Evolutionary conservation across 1,140 invertebrate species (phyloP).

Genomic region (Lordiphosa stackelbergi): DNA sequence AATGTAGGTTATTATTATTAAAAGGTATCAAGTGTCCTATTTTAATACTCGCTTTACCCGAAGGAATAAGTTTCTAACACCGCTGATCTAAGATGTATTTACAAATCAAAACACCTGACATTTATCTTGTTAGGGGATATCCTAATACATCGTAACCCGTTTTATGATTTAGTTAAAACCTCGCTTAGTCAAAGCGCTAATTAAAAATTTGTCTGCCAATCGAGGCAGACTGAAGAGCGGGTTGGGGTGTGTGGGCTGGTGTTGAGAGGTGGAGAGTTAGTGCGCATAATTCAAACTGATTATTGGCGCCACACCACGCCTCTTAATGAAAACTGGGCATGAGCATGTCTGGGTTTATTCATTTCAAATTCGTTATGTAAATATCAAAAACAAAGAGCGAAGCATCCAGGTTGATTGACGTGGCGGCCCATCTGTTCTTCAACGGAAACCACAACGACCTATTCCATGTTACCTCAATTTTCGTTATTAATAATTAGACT

Average conservation of each 20-base stretch:
- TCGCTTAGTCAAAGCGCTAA: conserved; percentile 39
- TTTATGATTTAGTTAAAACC: conserved; percentile 38
- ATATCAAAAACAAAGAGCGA: conserved; percentile 55
- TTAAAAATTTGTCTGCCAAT: conserved; percentile 38
- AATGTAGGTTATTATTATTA: too few species aligned
- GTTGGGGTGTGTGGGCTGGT: not conserved
- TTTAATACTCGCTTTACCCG: too few species aligned
- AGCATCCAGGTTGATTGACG: conserved; percentile 16
- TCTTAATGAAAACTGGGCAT: conserved; percentile 63
- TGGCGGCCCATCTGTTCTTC: not conserved
- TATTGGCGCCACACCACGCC: too few species aligned
- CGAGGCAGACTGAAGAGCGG: conserved; percentile 8
- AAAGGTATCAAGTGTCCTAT: too few species aligned
- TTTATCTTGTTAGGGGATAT: not conserved
- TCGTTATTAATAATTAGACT: conserved; percentile 47
- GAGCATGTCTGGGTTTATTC: conserved; percentile 48
- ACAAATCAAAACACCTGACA: not conserved
- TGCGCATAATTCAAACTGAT: conserved; percentile 5
- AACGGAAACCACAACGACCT: conserved; percentile 54
- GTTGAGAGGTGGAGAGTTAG: conserved; percentile 2
- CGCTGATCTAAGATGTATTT: too few species aligned
- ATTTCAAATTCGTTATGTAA: conserved; percentile 69
- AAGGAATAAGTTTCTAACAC: too few species aligned
- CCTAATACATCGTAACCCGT: conserved; percentile 25
- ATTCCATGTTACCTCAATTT: conserved; percentile 53